Percentiles rank a stretch among this genome's conserved stretches.
Conservation (phyloP, 1,140 invertebrate genomes). For the Bombus waltoni region DNA sequence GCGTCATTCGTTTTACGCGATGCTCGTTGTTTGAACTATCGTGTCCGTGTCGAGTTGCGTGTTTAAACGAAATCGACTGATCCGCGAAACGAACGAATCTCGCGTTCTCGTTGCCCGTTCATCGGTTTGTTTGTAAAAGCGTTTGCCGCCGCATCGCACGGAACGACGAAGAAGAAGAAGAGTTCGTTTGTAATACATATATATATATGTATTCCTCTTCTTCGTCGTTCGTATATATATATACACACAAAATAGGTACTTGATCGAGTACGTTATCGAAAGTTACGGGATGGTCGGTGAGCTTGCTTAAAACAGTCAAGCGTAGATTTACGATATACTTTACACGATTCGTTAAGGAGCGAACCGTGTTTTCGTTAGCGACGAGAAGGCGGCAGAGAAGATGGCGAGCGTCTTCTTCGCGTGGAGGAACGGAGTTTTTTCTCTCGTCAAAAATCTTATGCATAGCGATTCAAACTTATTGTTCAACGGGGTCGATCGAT, state of each 20-base stretch:
- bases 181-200: background rate
- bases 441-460: background rate
- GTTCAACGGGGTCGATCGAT: background rate
- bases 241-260: no score
- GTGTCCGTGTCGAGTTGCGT: background rate
- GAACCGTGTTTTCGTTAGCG: background rate
- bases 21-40: background rate
- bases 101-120: background rate
- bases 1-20: conserved; percentile 13
- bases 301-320: no score
- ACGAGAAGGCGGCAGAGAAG: background rate
- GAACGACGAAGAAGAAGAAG: background rate
- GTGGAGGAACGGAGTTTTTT: background rate
- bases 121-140: background rate
- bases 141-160: background rate
- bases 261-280: no score
- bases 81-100: background rate
- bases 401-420: background rate
- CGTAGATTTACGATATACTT: no score
- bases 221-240: no score
- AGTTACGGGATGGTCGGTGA: no score
- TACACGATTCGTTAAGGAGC: background rate
- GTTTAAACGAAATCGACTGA: conserved; percentile 20
- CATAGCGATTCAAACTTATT: background rate
- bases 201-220: no score